Percentiles rank a stretch among this genome's conserved stretches.
Evolutionary conservation across 1,140 invertebrate species (phyloP).

Genomic region (Diuraphis noxia): DNA sequence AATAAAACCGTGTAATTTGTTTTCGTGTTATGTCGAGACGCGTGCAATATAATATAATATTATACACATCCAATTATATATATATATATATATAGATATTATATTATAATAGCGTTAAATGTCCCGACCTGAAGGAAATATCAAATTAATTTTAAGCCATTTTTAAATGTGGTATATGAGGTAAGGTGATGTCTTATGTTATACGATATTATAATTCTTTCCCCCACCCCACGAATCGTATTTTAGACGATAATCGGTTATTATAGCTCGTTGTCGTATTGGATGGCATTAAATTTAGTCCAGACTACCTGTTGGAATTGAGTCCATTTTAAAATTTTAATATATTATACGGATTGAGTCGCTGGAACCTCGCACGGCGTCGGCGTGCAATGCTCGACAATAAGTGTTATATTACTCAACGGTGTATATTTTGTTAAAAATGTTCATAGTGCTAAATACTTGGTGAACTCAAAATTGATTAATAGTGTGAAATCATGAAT

Average conservation of each 20-base stretch:
- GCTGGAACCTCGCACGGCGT: neutral
- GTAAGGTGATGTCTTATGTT: neutral
- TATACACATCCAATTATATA: neutral
- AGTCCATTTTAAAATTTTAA: neutral
- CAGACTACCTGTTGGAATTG: neutral
- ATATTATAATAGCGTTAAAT: neutral
- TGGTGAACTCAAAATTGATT: neutral
- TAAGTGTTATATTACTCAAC: neutral
- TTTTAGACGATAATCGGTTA: neutral
- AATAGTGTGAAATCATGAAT: neutral
- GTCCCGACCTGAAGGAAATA: neutral
- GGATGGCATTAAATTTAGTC: neutral
- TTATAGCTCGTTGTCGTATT: neutral
- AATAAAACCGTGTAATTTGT: neutral
- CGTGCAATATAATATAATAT: constrained; percentile 1
- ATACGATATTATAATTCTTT: neutral
- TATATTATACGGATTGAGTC: neutral
- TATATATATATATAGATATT: neutral
- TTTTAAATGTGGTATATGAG: neutral
- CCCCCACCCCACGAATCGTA: neutral
- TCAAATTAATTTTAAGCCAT: neutral
- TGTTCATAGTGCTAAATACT: no score
- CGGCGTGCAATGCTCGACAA: no score
- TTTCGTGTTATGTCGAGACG: neutral
- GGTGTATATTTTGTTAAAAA: no score